Evolutionary conservation across 2,888 invertebrate species (phyloP).

Genomic region (Syrphus vitripennis): DNA sequence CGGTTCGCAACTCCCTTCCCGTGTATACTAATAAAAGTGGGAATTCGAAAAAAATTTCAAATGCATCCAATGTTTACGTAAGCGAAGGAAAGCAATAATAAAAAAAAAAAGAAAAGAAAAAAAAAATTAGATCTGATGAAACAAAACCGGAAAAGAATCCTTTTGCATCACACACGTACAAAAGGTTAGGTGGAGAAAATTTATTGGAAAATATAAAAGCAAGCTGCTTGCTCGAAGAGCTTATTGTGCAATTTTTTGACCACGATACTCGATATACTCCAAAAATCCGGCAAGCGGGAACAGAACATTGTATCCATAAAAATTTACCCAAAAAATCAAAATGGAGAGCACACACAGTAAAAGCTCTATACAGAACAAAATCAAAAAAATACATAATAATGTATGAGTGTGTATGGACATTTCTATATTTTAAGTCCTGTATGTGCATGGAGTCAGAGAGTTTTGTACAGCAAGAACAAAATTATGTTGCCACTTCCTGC

Average conservation of each 20-base stretch:
- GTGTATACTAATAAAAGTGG: slow-evolving; percentile 23
- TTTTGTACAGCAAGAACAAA: slow-evolving; percentile 54
- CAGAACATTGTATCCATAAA: slow-evolving; percentile 58
- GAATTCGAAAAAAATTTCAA: slow-evolving; percentile 48
- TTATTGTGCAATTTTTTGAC: slow-evolving; percentile 70
- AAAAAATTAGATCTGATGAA: slow-evolving; percentile 55
- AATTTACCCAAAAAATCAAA: slow-evolving; percentile 58
- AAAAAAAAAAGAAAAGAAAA: background rate
- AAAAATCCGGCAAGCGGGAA: slow-evolving; percentile 2
- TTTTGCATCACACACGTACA: slow-evolving; percentile 62
- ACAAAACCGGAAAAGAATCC: slow-evolving; percentile 57
- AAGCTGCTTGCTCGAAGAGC: slow-evolving; percentile 55
- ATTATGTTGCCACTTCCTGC: slow-evolving; percentile 71
- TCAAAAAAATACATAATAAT: background rate
- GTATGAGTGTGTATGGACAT: background rate
- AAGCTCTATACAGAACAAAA: slow-evolving; percentile 36
- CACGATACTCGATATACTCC: slow-evolving; percentile 48
- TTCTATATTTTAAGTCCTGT: background rate
- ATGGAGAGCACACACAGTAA: slow-evolving; percentile 30
- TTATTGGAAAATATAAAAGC: slow-evolving; percentile 69
- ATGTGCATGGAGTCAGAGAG: slow-evolving; percentile 20
- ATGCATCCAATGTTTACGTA: slow-evolving; percentile 51
- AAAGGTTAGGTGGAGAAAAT: slow-evolving; percentile 59
- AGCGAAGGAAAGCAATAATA: slow-evolving; percentile 10
- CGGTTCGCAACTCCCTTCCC: background rate